These are phyloP conservation scores for Leptoclinus maculatus DNA, from an alignment of 2,797 vertebrate species.

Conservation along the genomic window DNA sequence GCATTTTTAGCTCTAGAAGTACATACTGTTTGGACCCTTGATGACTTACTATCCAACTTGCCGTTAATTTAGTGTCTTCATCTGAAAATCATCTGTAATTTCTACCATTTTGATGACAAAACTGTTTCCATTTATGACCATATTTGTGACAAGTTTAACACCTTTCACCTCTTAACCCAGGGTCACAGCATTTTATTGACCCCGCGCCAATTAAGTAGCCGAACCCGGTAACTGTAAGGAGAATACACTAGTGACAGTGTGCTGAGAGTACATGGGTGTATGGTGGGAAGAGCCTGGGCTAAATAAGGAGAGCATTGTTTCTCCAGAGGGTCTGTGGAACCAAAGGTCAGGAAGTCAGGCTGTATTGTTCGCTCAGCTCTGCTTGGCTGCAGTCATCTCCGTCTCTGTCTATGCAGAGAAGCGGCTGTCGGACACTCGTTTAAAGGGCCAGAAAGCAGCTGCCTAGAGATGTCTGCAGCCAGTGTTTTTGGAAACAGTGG, in stretches of 20 bases:
- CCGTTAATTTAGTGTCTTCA: background rate
- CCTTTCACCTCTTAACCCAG: conserved; percentile 18
- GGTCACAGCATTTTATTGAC: conserved; percentile 38
- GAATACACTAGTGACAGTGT: conserved; percentile 63
- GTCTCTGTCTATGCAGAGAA: conserved; percentile 26
- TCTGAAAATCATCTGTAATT: background rate
- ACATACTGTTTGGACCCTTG: background rate
- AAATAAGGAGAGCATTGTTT: conserved; percentile 83
- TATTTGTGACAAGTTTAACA: conserved; percentile 10
- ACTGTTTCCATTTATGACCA: background rate
- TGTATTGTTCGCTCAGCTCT: conserved; percentile 77
- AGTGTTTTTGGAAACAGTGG: conserved; percentile 63
- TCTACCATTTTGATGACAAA: background rate
- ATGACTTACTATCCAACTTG: conserved; percentile 11
- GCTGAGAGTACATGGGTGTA: conserved; percentile 66
- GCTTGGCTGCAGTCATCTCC: conserved; percentile 63
- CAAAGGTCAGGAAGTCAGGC: conserved; percentile 81
- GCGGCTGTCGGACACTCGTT: conserved; percentile 21
- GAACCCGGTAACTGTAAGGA: conserved; percentile 61
- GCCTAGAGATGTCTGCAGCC: conserved; percentile 47
- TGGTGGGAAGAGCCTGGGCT: conserved; percentile 69
- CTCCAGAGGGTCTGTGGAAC: conserved; percentile 64
- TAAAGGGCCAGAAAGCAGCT: conserved; percentile 46
- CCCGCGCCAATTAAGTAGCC: conserved; percentile 50
- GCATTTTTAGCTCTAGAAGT: conserved; percentile 52